phyloP scores from a whole-genome alignment of 2,113 vertebrate species.

The Phaethornis superciliosus region DNA sequence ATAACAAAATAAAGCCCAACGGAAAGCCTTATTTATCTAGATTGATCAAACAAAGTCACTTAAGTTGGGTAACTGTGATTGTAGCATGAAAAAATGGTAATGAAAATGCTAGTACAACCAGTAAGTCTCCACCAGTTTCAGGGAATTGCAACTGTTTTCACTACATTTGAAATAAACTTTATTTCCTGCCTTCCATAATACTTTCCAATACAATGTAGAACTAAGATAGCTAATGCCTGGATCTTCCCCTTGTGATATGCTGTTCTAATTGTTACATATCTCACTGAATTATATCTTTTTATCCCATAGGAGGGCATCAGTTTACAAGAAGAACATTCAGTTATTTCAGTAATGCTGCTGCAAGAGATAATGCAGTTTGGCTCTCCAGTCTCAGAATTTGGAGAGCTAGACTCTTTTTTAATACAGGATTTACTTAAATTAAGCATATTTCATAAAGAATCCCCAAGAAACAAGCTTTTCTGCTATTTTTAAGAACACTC shows the following conservation, averaged over 20 bases:
- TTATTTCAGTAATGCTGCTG: neutral
- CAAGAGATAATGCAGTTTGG: neutral
- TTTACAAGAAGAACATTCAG: neutral
- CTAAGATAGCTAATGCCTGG: neutral
- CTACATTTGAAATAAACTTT: neutral
- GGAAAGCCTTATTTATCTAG: neutral
- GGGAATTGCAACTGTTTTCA: neutral
- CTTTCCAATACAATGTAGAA: neutral
- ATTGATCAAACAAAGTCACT: neutral
- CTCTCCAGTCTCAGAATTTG: neutral
- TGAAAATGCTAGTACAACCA: neutral
- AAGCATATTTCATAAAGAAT: neutral
- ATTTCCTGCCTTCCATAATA: neutral
- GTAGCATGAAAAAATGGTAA: neutral
- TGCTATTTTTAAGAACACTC: neutral
- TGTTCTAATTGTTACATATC: neutral
- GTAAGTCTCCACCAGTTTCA: neutral
- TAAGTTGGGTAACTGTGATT: neutral
- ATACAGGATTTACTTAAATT: neutral
- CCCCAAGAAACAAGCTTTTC: neutral
- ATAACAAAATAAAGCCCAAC: neutral
- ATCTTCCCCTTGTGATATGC: neutral
- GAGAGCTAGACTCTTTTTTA: neutral
- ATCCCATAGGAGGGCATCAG: slow-evolving; percentile 20
- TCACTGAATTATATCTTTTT: neutral